Base-by-base conservation (phyloP, 2,113 vertebrate genomes). In the Ibidorhyncha struthersii region DNA sequence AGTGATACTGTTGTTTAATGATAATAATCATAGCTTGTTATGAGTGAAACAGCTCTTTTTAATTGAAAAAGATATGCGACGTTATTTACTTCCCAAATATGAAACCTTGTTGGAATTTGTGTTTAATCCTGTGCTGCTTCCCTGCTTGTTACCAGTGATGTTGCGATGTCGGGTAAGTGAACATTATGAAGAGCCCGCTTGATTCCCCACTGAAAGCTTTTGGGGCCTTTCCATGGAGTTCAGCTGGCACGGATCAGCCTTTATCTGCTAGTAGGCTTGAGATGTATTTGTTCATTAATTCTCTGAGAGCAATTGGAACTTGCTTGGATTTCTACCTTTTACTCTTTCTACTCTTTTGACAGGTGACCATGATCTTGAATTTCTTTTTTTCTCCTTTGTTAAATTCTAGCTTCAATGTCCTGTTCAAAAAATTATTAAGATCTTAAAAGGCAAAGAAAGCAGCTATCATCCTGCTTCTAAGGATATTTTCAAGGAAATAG, bases 381-480 rank as follows among this genome's bases (percentile, higher is more conserved):
- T 53, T 7, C 32, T 62, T 72, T 25, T 3, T 81, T 94, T 50
- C 19, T 88, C 14, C 9, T 53, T 81, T 62, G 74, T 84, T 53
- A 86, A 90, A 92, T 96, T 93, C 26, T 74, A 99, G 98, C 98
- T 99, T 96, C 97, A 96, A 76, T 98, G 97, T 96, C 98, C 97
- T 41, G 40, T 99, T 84, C 90, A 98, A 86, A 98, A 98, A 95
- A 98, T 98, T 91, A 88, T 94, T 72, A 97, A 96, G 65, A 98
- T 98, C 69, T 97, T 99, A 86, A 98, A 98, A 98, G 82, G 62
- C 22, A 98, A 98, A 96, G 98, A 98, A 80, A 99, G 98, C 96
- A 99, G 98, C 80, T 99, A 98, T 96, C 98, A 98, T 79, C 97
- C 98, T 76, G 96, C 98, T 96, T 97, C 99, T 96, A 97, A 97